Evolutionary conservation across 2,113 vertebrate species (phyloP).

Genomic region (Indicator indicator): DNA sequence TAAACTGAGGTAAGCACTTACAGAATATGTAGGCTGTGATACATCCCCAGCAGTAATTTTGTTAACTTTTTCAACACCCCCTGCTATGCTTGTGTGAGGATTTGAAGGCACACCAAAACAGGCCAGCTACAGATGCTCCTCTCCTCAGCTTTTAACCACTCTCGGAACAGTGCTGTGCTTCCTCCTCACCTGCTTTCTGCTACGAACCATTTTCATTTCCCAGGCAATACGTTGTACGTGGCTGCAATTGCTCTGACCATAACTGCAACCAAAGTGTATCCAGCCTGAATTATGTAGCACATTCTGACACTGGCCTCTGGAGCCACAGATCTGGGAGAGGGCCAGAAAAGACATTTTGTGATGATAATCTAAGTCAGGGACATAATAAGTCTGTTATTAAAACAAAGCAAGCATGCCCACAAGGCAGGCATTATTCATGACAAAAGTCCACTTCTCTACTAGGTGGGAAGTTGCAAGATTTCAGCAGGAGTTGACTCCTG

Average conservation of each 20-base stretch:
- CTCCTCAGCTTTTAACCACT: constrained; percentile 11
- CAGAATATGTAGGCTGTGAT: constrained; percentile 47
- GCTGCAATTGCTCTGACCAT: background rate
- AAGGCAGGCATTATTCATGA: background rate
- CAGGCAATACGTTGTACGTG: background rate
- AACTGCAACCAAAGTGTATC: constrained; percentile 4
- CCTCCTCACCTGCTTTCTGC: background rate
- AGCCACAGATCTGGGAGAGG: background rate
- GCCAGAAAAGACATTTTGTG: constrained; percentile 57
- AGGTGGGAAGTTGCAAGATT: background rate
- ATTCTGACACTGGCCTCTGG: background rate
- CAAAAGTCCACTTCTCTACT: background rate
- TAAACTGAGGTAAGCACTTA: constrained; percentile 5
- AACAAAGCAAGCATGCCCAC: background rate
- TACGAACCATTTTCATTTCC: background rate
- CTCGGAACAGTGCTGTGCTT: background rate
- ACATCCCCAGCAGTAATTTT: constrained; percentile 26
- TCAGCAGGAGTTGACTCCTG: background rate
- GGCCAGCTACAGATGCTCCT: background rate
- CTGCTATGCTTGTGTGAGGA: constrained; percentile 32
- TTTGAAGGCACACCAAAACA: constrained; percentile 1
- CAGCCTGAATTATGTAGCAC: background rate
- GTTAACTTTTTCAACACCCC: constrained; percentile 32
- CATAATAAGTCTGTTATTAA: constrained; percentile 4
- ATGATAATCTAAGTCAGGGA: background rate